A percentile compares a stretch with the other conserved stretches of the same genome.
Evolutionary conservation across 2,113 vertebrate genomes (phyloP).

Genomic region (Etheostoma cragini): DNA sequence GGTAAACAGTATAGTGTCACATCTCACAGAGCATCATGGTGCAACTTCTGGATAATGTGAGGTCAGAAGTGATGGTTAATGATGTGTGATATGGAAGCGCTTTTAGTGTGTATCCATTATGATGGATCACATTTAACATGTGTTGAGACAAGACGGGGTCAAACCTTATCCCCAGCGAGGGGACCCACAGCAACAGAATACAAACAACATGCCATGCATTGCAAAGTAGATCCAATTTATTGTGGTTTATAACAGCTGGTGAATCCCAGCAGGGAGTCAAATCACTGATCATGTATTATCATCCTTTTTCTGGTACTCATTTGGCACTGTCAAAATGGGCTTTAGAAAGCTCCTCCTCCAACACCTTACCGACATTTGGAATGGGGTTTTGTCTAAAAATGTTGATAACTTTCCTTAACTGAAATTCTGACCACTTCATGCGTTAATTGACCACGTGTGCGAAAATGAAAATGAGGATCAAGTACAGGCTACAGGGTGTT

Average conservation of each 20-base stretch:
- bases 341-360: not conserved
- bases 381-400: not conserved
- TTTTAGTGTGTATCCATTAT: conserved; percentile 45
- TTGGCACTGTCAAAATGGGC: not conserved
- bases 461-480: not conserved
- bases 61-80: conserved; percentile 54
- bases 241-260: conserved; percentile 23
- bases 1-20: conserved; percentile 58
- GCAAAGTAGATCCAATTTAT: conserved; percentile 21
- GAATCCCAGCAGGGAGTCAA: not conserved
- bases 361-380: not conserved
- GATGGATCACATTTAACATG: conserved; percentile 46
- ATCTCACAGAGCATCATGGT: conserved; percentile 19
- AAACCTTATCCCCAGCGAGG: conserved; percentile 48
- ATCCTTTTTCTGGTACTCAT: not conserved
- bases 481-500: no score
- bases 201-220: conserved; percentile 51
- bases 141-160: conserved; percentile 55
- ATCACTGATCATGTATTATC: not conserved
- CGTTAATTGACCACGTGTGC: not conserved
- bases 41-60: conserved; percentile 25
- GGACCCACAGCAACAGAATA: conserved; percentile 55
- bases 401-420: not conserved
- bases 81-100: conserved; percentile 52
- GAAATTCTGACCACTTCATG: not conserved